Evolutionary conservation across 2,113 vertebrate species (phyloP).

Genomic region (Halcyon senegalensis): DNA sequence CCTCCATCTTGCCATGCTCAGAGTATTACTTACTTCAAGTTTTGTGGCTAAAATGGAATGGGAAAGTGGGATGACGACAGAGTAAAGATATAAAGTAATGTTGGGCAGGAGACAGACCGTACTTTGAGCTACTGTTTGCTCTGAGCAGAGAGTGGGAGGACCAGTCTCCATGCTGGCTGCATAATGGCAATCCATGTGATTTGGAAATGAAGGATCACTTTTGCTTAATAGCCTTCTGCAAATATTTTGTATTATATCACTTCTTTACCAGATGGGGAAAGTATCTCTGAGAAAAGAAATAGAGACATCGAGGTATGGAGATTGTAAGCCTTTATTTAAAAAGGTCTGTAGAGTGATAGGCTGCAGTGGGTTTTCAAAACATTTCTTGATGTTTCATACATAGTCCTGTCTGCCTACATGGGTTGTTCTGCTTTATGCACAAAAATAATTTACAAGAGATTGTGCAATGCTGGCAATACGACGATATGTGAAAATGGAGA

Average conservation of each 20-base stretch:
- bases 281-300: background rate
- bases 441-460: background rate
- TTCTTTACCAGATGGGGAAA: background rate
- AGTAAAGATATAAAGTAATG: background rate
- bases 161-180: background rate
- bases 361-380: background rate
- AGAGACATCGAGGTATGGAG: background rate
- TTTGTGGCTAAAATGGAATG: background rate
- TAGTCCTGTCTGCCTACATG: background rate
- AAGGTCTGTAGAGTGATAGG: background rate
- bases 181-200: fast-evolving
- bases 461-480: background rate
- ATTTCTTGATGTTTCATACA: background rate
- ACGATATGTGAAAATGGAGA: background rate
- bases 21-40: background rate
- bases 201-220: background rate
- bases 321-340: background rate
- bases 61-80: background rate
- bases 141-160: background rate
- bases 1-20: background rate
- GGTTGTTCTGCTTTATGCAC: background rate
- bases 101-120: background rate
- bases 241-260: background rate
- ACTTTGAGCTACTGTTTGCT: background rate
- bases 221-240: background rate